Base-by-base conservation (phyloP, 2,797 vertebrate species). In the Gobionotothen gibberifrons region DNA sequence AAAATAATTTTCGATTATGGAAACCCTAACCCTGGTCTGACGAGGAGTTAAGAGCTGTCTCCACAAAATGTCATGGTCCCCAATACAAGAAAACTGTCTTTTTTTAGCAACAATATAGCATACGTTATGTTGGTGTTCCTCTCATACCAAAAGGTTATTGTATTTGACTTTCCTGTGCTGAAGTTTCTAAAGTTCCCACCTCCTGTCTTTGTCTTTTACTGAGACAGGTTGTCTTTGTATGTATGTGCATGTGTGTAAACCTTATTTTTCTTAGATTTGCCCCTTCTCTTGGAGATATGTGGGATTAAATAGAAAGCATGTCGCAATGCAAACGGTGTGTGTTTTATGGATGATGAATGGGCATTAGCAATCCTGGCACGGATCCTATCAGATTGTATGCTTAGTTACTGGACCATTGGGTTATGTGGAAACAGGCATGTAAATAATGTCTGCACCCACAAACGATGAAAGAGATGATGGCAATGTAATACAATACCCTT, bases 311-410 rank as follows among this genome's bases (percentile, higher is more conserved):
- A 17, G 40, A 66, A 43, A 65, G 22, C 32, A 8, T 64, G 39
- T 54, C 59, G 43, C 61, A 48, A 48, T 64, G 65, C 60, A 73
- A 61, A 56, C 12, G 3, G 17, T 55, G 62, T 73, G 72, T 63
- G 76, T 78, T 59, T 47, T 61, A 68, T 73, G 48, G 74, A 71
- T 87, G 79, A 86, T 89, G 72, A 83, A 91, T 84, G 79, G 76
- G 55, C 65, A 54, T 78, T 42, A 70, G 61, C 73, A 51, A 63
- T 47, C 29, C 48, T 84, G 76, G 79, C 56, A 32, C 17, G 22
- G 21, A 54, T 56, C 56, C 72, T 44, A 85, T 82, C 82, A 79
- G 62, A 83, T 79, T 81, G 51, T 49, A 67, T 9, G 63, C 56
- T 78, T 55, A 72, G 55, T 76, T 65, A 74, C 72, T 58, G 60